These are phyloP conservation scores for Cynodonichthys magdalenae DNA, from an alignment of 2,797 vertebrate species.

Conservation along the genomic window DNA sequence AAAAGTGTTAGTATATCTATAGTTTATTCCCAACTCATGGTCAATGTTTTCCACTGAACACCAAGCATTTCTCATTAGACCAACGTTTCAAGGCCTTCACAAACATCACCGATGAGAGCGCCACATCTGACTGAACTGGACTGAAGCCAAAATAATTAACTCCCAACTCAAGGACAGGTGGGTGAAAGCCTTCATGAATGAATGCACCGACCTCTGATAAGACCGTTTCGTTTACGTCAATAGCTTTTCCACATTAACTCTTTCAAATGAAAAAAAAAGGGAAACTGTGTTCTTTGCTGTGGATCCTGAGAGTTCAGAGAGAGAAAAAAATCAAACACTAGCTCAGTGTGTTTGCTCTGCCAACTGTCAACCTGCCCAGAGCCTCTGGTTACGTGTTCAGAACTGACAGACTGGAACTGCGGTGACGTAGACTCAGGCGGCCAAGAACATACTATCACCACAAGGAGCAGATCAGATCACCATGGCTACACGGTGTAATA, in stretches of 20 bases:
- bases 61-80: slow-evolving; percentile 30
- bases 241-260: slow-evolving; percentile 8
- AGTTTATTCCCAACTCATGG: neutral
- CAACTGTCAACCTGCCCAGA: slow-evolving; percentile 49
- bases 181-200: slow-evolving; percentile 13
- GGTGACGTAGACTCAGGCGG: slow-evolving; percentile 55
- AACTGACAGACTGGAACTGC: slow-evolving; percentile 46
- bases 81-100: slow-evolving; percentile 39
- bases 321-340: slow-evolving; percentile 6
- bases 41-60: slow-evolving; percentile 28
- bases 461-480: slow-evolving; percentile 62
- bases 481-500: slow-evolving; percentile 74
- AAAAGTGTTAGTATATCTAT: too few species aligned
- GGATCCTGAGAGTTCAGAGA: neutral
- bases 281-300: neutral
- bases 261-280: neutral
- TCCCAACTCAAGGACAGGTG: slow-evolving; percentile 48
- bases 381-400: slow-evolving; percentile 43
- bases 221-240: slow-evolving; percentile 3
- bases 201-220: neutral
- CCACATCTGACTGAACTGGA: slow-evolving; percentile 42
- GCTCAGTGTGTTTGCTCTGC: slow-evolving; percentile 22
- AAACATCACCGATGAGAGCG: slow-evolving; percentile 28
- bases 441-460: slow-evolving; percentile 50
- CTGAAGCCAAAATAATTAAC: slow-evolving; percentile 43